These are phyloP conservation scores for Drosophila santomea DNA, from an alignment of 1,140 invertebrate genomes.

Conservation along the genomic window DNA sequence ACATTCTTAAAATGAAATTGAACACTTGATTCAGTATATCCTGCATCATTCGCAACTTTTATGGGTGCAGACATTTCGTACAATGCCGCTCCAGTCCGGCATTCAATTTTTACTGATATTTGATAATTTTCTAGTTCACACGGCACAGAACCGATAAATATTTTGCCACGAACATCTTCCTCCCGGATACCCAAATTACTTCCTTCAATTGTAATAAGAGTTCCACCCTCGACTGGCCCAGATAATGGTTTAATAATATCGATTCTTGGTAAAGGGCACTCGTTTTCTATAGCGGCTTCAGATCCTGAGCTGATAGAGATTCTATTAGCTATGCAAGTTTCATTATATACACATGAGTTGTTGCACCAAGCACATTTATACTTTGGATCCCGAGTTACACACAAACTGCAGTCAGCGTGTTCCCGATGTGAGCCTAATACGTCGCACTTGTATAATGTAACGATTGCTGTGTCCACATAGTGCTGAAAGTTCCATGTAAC, in stretches of 20 bases:
- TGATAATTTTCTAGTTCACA: constrained; percentile 95
- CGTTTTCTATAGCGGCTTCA: constrained; percentile 86
- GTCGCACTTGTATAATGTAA: constrained; percentile 97
- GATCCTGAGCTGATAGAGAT: constrained; percentile 6
- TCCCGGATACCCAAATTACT: constrained; percentile 96
- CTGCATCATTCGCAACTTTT: constrained; percentile 95
- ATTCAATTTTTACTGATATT: constrained; percentile 96
- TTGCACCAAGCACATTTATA: constrained; percentile 97
- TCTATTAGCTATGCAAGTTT: constrained; percentile 87
- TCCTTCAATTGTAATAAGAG: constrained; percentile 97
- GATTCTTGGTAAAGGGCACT: constrained; percentile 96
- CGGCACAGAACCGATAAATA: constrained; percentile 94
- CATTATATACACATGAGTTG: constrained; percentile 93
- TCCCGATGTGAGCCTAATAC: constrained; percentile 95
- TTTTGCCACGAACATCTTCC: constrained; percentile 95
- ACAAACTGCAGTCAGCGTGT: constrained; percentile 97
- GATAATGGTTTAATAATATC: constrained; percentile 97
- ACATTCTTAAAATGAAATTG: constrained; percentile 96
- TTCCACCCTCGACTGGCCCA: constrained; percentile 98
- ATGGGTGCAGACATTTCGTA: constrained; percentile 92
- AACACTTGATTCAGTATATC: constrained; percentile 94
- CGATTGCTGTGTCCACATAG: constrained; percentile 94
- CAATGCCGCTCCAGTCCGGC: constrained; percentile 92
- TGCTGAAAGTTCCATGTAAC: constrained; percentile 97
- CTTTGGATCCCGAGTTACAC: constrained; percentile 93